phyloP scores from a whole-genome alignment of 2,113 vertebrate genomes.

The Pterophyllum scalare region DNA sequence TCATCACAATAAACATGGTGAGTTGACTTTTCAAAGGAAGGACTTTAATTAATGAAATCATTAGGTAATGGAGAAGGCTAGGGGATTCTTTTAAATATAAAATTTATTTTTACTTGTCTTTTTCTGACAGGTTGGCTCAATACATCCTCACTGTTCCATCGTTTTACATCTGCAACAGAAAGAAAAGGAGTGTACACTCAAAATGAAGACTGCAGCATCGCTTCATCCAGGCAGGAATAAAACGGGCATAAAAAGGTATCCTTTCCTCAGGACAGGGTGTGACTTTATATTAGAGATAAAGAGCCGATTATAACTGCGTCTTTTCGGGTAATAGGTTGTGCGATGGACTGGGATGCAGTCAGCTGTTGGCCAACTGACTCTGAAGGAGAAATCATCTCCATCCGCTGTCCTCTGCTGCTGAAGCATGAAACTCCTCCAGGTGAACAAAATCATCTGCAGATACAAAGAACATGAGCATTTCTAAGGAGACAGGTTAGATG shows the following conservation, averaged over 20 bases:
- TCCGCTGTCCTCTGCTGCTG: constrained; percentile 59
- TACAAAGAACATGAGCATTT: too few species aligned
- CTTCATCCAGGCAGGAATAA: not conserved
- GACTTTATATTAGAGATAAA: not conserved
- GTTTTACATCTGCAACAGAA: constrained; percentile 54
- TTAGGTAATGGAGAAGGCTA: too few species aligned
- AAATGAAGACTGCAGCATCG: constrained; percentile 9
- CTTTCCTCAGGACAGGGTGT: not conserved
- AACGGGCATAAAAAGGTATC: constrained; percentile 30
- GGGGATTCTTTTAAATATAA: too few species aligned
- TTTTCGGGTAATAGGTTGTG: constrained; percentile 55
- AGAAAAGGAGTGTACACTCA: constrained; percentile 49
- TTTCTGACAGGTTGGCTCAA: not conserved
- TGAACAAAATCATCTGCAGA: constrained; percentile 4
- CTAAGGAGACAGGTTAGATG: too few species aligned
- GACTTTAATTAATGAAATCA: too few species aligned
- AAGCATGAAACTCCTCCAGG: constrained; percentile 63
- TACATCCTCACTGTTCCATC: constrained; percentile 51
- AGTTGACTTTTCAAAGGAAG: not conserved
- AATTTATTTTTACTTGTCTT: not conserved
- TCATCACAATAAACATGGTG: not conserved
- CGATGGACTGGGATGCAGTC: constrained; percentile 74
- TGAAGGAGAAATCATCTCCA: constrained; percentile 25
- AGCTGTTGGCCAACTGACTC: constrained; percentile 70
- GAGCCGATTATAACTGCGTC: not conserved